Evolutionary conservation across 2,888 invertebrate species (phyloP).

Genomic region (Strigamia crassipes): DNA sequence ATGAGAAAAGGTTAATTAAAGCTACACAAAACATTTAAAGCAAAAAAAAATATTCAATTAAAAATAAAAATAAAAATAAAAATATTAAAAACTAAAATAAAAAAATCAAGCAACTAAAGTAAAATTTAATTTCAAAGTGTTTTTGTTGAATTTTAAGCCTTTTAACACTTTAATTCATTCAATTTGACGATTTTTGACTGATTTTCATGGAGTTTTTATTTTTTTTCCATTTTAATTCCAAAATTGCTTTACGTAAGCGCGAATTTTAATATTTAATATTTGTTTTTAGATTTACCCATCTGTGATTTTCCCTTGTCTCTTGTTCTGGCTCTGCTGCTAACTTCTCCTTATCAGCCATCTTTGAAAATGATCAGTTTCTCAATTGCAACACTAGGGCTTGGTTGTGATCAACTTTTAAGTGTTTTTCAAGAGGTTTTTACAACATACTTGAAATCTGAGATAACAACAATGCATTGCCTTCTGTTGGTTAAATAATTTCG

Average conservation of each 20-base stretch:
- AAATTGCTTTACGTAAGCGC: too few relatives aligned
- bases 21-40: neutral
- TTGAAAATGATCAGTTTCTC: conserved; percentile 22
- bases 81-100: too few relatives aligned
- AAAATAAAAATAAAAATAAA: too few relatives aligned
- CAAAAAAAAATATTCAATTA: neutral
- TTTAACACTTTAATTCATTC: too few relatives aligned
- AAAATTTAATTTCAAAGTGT: too few relatives aligned
- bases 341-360: conserved; percentile 22
- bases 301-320: conserved; percentile 13
- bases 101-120: too few relatives aligned
- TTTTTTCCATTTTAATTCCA: too few relatives aligned
- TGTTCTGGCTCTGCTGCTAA: neutral
- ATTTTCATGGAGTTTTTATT: too few relatives aligned
- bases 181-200: too few relatives aligned
- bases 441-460: conserved; percentile 22
- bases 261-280: neutral
- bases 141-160: too few relatives aligned
- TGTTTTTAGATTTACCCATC: neutral
- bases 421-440: conserved; percentile 29
- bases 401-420: conserved; percentile 26
- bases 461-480: conserved; percentile 26
- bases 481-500: conserved; percentile 30
- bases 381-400: conserved; percentile 27
- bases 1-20: neutral